phyloP scores from a whole-genome alignment of 2,797 vertebrate genomes.

The Xyrichtys novacula region DNA sequence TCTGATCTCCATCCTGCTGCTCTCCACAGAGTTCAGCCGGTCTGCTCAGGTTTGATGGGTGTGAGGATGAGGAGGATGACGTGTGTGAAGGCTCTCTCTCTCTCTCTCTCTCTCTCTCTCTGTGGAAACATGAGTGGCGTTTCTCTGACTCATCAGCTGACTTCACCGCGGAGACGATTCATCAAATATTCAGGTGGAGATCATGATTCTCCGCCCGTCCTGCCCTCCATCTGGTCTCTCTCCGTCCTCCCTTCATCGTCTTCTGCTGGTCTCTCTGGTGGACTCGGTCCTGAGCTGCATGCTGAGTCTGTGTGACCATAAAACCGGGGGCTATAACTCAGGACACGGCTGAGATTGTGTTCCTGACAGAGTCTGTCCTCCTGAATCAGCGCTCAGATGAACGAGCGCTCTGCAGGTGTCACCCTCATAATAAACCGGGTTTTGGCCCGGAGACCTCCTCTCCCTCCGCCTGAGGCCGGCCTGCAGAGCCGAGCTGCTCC shows the following conservation, averaged over 20 bases:
- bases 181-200: constrained; percentile 78
- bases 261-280: constrained; percentile 15
- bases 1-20: no score
- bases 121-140: constrained; percentile 75
- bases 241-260: constrained; percentile 22
- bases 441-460: constrained; percentile 69
- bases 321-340: constrained; percentile 72
- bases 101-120: no score
- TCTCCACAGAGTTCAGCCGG: no score
- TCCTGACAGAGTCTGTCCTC: constrained; percentile 73
- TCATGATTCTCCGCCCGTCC: constrained; percentile 39
- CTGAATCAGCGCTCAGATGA: constrained; percentile 77
- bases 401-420: constrained; percentile 75
- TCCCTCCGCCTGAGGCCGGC: constrained; percentile 55
- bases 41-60: no score
- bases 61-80: constrained; percentile 68
- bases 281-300: constrained; percentile 11
- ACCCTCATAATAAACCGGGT: constrained; percentile 79
- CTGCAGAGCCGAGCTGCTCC: constrained; percentile 57
- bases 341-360: constrained; percentile 74
- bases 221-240: not conserved
- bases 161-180: constrained; percentile 59
- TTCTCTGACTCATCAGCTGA: constrained; percentile 78
- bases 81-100: constrained; percentile 77
- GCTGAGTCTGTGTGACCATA: constrained; percentile 59